Conservation (phyloP, 2,888 invertebrate genomes). For the Galeopsomyia nigrocyanea region DNA sequence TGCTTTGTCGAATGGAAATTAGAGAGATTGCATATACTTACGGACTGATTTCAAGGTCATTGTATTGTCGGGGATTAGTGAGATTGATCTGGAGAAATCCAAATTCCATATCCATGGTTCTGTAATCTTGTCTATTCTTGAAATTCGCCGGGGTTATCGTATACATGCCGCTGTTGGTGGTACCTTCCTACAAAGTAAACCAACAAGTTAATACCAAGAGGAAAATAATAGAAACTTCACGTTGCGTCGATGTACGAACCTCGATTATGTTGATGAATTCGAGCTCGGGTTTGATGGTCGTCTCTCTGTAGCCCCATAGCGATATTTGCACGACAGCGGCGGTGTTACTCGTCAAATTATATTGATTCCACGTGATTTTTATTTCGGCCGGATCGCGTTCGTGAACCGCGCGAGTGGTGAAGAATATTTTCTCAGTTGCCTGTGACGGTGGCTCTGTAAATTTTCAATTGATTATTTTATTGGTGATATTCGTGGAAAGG, state of each 20-base stretch:
- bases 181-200: conserved; percentile 44
- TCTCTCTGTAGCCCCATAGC: conserved; percentile 91
- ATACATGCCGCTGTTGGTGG: conserved; percentile 79
- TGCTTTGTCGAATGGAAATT: not conserved
- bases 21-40: conserved; percentile 71
- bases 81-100: conserved; percentile 91
- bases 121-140: conserved; percentile 77
- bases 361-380: conserved; percentile 85
- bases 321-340: conserved; percentile 85
- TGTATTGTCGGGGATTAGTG: conserved; percentile 80
- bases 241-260: conserved; percentile 56
- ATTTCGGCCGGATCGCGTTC: conserved; percentile 81
- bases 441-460: conserved; percentile 87
- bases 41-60: conserved; percentile 79
- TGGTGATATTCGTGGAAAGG: too few species aligned
- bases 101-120: conserved; percentile 83
- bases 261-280: conserved; percentile 85
- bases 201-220: not conserved
- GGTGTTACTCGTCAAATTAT: conserved; percentile 86
- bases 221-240: not conserved
- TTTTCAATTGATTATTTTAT: conserved; percentile 14
- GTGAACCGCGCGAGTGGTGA: conserved; percentile 80
- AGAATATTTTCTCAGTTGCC: conserved; percentile 88
- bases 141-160: conserved; percentile 82
- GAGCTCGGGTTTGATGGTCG: conserved; percentile 84